Evolutionary conservation across 2,888 invertebrate genomes (phyloP), one percentile per base, ranked within the genome.

Genomic region (Vanessa cardui): DNA sequence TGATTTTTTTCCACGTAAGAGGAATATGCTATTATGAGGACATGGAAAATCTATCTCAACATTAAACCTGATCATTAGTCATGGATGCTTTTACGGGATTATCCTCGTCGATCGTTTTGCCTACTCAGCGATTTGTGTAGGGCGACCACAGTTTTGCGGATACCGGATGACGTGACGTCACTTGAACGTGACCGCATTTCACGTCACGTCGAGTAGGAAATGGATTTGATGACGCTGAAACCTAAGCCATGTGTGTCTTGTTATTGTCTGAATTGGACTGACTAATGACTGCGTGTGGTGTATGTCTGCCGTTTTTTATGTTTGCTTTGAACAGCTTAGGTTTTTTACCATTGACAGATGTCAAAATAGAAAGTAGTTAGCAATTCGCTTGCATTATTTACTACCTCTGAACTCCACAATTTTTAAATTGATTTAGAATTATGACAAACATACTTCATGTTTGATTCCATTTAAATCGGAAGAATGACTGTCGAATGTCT

Each of bases 31-130:
- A 20, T 31, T 33, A 52, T 18, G 33, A 47, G 33, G 21, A 66
- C 69, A 66, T 66, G 62, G 71, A 70, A 69, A 72, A 72, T 70
- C 65, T 64, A 72, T 77, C 69, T 77, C 78, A 74, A 77, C 79
- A 80, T 81, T 78, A 80, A 83, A 82, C 80, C 78, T 79, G 78
- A 80, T 83, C 84, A 83, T 84, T 83, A 83, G 82, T 83, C 80
- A 83, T 79, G 78, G 74, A 77, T 73, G 81, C 78, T 81, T 78
- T 78, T 76, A 77, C 77, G 70, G 80, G 80, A 82, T 84, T 80
- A 84, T 79, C 81, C 79, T 70, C 76, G 77, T 65, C 68, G 65
- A 66, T 67, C 65, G 66, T 70, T 71, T 72, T 64, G 76, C 76
- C 75, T 70, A 76, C 76, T 79, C 82, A 79, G 80, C 77, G 70